Percentiles rank a stretch among this genome's conserved stretches.
These are phyloP conservation scores for Drosophila prolongata DNA, from an alignment of 2,888 invertebrate genomes.

Conservation along the genomic window DNA sequence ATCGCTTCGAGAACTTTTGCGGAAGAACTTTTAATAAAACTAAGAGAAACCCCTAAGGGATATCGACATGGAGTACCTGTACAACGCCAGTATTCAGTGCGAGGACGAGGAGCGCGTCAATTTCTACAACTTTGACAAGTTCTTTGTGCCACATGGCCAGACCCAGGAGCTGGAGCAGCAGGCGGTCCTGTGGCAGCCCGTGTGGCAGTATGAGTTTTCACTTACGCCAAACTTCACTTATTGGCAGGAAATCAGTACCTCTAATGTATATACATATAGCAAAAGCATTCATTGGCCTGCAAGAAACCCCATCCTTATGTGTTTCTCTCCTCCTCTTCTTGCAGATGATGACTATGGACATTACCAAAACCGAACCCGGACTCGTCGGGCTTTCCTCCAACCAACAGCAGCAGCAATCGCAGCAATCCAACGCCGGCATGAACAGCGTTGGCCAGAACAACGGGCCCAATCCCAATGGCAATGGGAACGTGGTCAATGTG, in stretches of 20 bases:
- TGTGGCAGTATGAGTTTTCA: neutral
- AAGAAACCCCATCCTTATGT: constrained; percentile 4
- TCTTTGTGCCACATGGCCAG: constrained; percentile 47
- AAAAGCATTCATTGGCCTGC: no score
- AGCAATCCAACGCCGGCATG: constrained; percentile 48
- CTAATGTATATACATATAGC: neutral
- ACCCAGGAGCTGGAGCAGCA: neutral
- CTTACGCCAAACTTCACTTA: constrained; percentile 16
- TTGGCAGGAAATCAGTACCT: constrained; percentile 24
- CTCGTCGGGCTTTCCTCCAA: constrained; percentile 83
- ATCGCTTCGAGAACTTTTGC: neutral
- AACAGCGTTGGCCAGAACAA: constrained; percentile 46
- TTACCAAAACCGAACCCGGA: constrained; percentile 90
- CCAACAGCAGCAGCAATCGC: constrained; percentile 65
- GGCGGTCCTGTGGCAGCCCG: neutral
- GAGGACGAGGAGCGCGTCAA: constrained; percentile 20
- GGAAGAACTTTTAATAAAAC: neutral
- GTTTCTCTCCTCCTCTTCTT: neutral
- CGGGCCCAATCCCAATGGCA: constrained; percentile 62
- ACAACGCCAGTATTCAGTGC: constrained; percentile 6
- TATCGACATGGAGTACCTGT: constrained; percentile 8
- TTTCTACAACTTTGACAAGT: constrained; percentile 23
- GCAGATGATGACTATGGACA: constrained; percentile 94
- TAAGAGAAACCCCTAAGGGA: no score
- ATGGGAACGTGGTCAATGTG: constrained; percentile 54